Conservation (phyloP, 2,797 vertebrate genomes). For the Hydrocynus forskahlii region DNA sequence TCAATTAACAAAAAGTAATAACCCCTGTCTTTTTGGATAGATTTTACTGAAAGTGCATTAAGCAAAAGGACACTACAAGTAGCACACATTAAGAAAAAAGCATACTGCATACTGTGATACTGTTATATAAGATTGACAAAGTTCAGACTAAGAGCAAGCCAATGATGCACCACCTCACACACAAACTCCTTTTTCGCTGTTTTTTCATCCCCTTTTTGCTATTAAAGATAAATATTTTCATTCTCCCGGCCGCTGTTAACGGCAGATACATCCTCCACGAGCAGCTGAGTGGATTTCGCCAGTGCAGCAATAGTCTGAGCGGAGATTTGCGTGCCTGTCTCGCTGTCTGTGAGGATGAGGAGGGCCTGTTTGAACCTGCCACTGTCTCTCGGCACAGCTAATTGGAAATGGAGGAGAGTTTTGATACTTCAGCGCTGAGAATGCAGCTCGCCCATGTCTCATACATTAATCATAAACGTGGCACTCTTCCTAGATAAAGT, state of each 20-base stretch:
- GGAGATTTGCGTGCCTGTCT: slow-evolving; percentile 53
- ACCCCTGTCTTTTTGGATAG: too few relatives aligned
- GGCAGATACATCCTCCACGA: slow-evolving; percentile 59
- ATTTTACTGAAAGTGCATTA: slow-evolving; percentile 52
- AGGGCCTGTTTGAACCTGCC: slow-evolving; percentile 44
- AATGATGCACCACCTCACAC: neutral
- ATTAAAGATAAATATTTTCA: slow-evolving; percentile 62
- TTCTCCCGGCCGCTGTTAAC: slow-evolving; percentile 59
- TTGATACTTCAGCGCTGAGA: slow-evolving; percentile 25
- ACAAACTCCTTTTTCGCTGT: neutral
- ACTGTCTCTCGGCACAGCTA: slow-evolving; percentile 59
- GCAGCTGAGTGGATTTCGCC: slow-evolving; percentile 62
- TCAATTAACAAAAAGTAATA: neutral
- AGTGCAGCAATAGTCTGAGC: slow-evolving; percentile 62
- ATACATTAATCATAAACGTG: slow-evolving; percentile 44
- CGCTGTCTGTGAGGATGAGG: slow-evolving; percentile 43
- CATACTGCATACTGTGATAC: neutral
- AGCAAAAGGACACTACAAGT: slow-evolving; percentile 28
- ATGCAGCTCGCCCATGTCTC: slow-evolving; percentile 21
- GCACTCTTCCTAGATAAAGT: slow-evolving; percentile 22
- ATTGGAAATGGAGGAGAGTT: slow-evolving; percentile 61
- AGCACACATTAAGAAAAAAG: slow-evolving; percentile 10
- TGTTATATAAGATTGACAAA: neutral
- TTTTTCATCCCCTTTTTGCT: slow-evolving; percentile 50
- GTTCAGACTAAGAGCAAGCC: neutral